These are phyloP conservation scores for Gortyna flavago DNA, from an alignment of 2,888 invertebrate genomes.

Conservation along the genomic window DNA sequence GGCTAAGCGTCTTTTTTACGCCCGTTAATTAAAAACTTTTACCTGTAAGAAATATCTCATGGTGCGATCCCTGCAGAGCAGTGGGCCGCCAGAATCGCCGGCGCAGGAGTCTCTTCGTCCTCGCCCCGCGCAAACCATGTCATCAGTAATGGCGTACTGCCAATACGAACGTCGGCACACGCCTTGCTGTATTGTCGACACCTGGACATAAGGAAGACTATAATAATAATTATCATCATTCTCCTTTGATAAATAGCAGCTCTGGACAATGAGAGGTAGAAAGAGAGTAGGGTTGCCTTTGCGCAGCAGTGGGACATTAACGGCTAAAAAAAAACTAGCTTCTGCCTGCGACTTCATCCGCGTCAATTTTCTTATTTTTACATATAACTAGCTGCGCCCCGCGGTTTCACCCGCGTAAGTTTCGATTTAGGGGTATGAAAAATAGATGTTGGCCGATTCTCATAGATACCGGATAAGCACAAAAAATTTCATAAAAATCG, in stretches of 20 bases:
- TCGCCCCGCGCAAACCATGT: slow-evolving; percentile 98
- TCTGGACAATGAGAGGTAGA: no score
- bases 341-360: no score
- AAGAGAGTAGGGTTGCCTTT: no score
- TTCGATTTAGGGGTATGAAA: no score
- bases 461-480: no score
- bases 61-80: slow-evolving; percentile 90
- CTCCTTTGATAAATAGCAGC: not conserved
- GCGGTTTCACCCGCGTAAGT: no score
- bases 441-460: no score
- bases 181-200: slow-evolving; percentile 95
- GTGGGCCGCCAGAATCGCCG: slow-evolving; percentile 93
- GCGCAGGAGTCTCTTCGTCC: slow-evolving; percentile 97
- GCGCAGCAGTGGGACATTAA: no score
- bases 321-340: no score
- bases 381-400: no score
- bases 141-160: slow-evolving; percentile 95
- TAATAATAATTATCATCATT: slow-evolving; percentile 1
- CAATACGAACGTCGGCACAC: slow-evolving; percentile 95
- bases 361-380: no score
- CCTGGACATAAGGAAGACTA: slow-evolving; percentile 85
- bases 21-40: not conserved
- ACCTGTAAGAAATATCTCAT: slow-evolving; percentile 91
- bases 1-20: not conserved
- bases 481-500: no score